Base-by-base conservation (phyloP, 2,797 vertebrate genomes). In the Danio aesculapii region DNA sequence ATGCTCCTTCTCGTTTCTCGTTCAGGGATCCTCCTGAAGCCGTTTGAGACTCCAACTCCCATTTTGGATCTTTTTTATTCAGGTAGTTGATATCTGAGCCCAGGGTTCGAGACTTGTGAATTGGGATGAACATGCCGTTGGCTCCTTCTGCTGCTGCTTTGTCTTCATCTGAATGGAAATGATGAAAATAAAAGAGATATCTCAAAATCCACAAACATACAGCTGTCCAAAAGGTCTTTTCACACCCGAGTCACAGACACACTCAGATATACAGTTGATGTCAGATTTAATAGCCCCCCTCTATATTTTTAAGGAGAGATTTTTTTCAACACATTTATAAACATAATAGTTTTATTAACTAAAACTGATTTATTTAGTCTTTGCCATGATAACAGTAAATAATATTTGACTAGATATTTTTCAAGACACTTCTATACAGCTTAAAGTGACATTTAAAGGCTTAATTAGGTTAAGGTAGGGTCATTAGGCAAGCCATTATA, bases 71-170 rank as follows among this genome's bases (percentile, higher is more conserved):
- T 8, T 91, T 89, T 73, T 97, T 96, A 66, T 90, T 95, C 79
- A 96, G 93, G 3, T 92, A 96, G 0, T 96, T 94, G 11, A 94
- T 96, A 86, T 97, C 96, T 0, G 95, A 92, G 86, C 92, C 95
- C 67, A 96, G 91, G 0, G 95, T 94, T 80, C 94, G 94, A 69
- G 95, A 96, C 92, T 98, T 99, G 2, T 94, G 89, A 69, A 93
- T 93, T 0, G 96, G 95, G 77, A 92, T 92, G 75, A 96, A 96
- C 90, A 95, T 93, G 2, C 95, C 94, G 73, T 95, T 94, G 0
- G 93, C 89, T 84, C 94, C 92, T 81, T 94, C 91, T 0, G 92
- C 86, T 55, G 92, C 94, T 43, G 87, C 69, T 88, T 96, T 96
- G 69, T 95, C 94, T 14, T 76, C 59, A 53, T 52, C 61, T 89